phyloP scores from a whole-genome alignment of 2,888 invertebrate genomes.

The Yponomeuta evonymella region DNA sequence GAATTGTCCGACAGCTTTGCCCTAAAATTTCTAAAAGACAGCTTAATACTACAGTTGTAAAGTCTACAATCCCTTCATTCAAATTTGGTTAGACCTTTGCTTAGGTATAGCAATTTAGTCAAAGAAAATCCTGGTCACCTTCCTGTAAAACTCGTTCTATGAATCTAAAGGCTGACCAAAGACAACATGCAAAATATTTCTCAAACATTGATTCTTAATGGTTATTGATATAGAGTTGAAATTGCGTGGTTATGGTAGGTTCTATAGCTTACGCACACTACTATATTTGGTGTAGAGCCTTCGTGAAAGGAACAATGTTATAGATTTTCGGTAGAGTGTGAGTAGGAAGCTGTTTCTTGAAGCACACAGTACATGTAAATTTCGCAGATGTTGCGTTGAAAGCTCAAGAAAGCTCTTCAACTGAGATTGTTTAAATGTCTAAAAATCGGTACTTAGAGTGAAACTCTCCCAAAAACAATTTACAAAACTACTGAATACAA shows the following conservation, averaged over 20 bases:
- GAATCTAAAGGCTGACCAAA: neutral
- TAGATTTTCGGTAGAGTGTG: conserved; percentile 52
- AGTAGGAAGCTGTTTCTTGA: conserved; percentile 45
- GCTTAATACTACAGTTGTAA: neutral
- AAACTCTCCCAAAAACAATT: too few relatives aligned
- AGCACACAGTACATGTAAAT: neutral
- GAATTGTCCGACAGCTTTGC: too few relatives aligned
- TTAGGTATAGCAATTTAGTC: neutral
- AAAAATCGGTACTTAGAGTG: too few relatives aligned
- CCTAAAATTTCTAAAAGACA: conserved; percentile 16
- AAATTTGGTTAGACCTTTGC: neutral
- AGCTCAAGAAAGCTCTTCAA: neutral
- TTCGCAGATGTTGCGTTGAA: neutral
- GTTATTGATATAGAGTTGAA: neutral
- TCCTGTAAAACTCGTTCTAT: neutral
- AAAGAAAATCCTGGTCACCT: neutral
- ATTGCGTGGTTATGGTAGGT: neutral
- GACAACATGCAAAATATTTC: neutral
- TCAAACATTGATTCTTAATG: neutral
- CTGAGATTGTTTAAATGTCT: neutral
- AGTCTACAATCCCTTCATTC: neutral
- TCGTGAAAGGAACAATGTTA: conserved; percentile 59
- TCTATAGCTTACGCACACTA: neutral
- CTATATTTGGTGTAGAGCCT: conserved; percentile 31
- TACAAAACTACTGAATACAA: too few relatives aligned